These are phyloP conservation scores for Trachymyrmex cornetzi DNA, from an alignment of 1,140 invertebrate genomes.

Conservation along the genomic window DNA sequence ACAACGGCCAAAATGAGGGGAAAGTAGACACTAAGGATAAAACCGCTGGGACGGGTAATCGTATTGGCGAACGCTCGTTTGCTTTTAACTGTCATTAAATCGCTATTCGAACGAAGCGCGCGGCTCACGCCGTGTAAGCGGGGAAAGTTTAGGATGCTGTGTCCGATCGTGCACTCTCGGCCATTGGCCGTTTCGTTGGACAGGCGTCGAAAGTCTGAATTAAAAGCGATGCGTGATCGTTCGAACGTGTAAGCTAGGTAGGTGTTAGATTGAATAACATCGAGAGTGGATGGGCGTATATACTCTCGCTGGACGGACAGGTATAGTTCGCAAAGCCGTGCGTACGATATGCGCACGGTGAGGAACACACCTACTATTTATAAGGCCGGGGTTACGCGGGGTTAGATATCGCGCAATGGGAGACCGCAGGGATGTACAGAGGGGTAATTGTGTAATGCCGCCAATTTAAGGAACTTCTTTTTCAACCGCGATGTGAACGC, in stretches of 20 bases:
- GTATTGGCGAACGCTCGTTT: constrained; percentile 13
- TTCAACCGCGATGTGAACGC: constrained; percentile 37
- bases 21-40: background rate
- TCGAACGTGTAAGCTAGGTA: constrained; percentile 24
- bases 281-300: background rate
- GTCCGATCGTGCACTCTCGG: background rate
- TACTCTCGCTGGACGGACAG: background rate
- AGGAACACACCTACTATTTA: constrained; percentile 65
- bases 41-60: background rate
- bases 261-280: constrained; percentile 40
- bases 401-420: constrained; percentile 59
- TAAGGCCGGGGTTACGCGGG: constrained; percentile 68
- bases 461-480: constrained; percentile 75
- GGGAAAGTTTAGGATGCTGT: constrained; percentile 7
- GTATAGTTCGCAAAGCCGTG: constrained; percentile 31
- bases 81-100: constrained; percentile 44
- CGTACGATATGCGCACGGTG: constrained; percentile 54
- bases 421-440: constrained; percentile 26
- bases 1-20: background rate
- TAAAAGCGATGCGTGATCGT: constrained; percentile 26
- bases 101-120: background rate
- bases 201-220: constrained; percentile 19
- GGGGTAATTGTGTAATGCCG: constrained; percentile 80
- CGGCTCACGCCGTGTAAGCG: background rate
- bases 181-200: background rate